Conservation (phyloP, 2,888 invertebrate species). For the Leptura quadrifasciata region DNA sequence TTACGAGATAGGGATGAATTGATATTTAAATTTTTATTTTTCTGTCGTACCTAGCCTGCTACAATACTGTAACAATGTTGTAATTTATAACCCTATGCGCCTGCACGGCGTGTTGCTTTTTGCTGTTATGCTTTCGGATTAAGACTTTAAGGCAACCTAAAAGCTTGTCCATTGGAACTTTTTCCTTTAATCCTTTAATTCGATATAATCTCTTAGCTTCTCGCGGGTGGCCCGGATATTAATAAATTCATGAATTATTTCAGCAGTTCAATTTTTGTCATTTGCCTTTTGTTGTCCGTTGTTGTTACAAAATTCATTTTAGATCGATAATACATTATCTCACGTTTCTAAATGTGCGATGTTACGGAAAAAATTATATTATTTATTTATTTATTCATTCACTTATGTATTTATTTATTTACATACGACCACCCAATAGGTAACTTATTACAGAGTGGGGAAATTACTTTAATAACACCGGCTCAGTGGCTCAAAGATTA, state of each 20-base stretch:
- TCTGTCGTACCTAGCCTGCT: conserved; percentile 6
- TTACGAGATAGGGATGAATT: conserved; percentile 31
- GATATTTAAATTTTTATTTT: conserved; percentile 40
- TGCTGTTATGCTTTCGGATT: conserved; percentile 28
- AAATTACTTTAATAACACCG: too few relatives aligned
- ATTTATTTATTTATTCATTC: too few relatives aligned
- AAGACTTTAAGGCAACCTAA: conserved; percentile 21
- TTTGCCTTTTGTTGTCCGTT: background rate
- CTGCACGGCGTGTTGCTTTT: conserved; percentile 9
- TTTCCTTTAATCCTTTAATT: conserved; percentile 30
- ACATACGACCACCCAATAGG: too few relatives aligned
- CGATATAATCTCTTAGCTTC: conserved; percentile 19
- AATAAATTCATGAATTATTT: conserved; percentile 10
- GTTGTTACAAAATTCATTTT: background rate
- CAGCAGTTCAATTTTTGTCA: background rate
- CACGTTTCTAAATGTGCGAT: too few relatives aligned
- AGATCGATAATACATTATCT: too few relatives aligned
- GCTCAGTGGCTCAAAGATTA: too few relatives aligned
- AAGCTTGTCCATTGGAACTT: conserved; percentile 12
- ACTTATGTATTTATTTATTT: too few relatives aligned
- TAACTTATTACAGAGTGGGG: too few relatives aligned
- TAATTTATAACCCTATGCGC: conserved; percentile 25
- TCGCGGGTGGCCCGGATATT: conserved; percentile 1
- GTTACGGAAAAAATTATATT: too few relatives aligned
- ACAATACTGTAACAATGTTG: conserved; percentile 22